Evolutionary conservation across 2,888 invertebrate species (phyloP).

Genomic region (Serripes groenlandicus): DNA sequence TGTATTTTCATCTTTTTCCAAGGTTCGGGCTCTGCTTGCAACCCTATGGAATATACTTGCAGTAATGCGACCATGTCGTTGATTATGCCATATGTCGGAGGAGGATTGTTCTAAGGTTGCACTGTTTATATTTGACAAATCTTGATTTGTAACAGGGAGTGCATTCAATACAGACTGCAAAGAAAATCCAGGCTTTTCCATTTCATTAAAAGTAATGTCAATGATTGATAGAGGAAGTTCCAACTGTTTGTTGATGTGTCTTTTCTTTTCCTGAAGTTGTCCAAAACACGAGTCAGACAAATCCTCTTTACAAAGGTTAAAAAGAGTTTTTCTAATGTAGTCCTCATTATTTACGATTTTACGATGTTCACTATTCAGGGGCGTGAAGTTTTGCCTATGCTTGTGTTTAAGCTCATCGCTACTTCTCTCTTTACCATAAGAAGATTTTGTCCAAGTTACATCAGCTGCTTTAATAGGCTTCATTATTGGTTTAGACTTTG

Average conservation of each 20-base stretch:
- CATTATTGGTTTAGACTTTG: conserved; percentile 20
- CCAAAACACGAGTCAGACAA: conserved; percentile 21
- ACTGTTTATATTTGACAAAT: not conserved
- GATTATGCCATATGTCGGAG: conserved; percentile 16
- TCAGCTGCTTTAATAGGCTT: conserved; percentile 10
- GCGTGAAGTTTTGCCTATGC: conserved; percentile 31
- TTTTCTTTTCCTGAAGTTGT: conserved; percentile 11
- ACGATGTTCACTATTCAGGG: conserved; percentile 10
- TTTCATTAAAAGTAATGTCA: not conserved
- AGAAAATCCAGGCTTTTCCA: not conserved
- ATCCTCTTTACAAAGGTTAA: conserved; percentile 19
- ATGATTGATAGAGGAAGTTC: not conserved
- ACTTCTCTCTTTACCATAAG: conserved; percentile 15
- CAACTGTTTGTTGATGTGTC: not conserved
- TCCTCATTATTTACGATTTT: conserved; percentile 3
- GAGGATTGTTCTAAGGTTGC: conserved; percentile 16
- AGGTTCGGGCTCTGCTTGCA: not conserved
- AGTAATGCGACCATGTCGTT: conserved; percentile 33
- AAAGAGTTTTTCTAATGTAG: conserved; percentile 6
- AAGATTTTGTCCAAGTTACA: conserved; percentile 28
- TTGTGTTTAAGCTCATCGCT: not conserved
- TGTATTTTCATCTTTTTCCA: no score
- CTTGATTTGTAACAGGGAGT: not conserved
- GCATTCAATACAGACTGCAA: not conserved
- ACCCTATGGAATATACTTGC: conserved; percentile 42